phyloP scores from a whole-genome alignment of 2,888 invertebrate species.

The Microplitis deprimator region DNA sequence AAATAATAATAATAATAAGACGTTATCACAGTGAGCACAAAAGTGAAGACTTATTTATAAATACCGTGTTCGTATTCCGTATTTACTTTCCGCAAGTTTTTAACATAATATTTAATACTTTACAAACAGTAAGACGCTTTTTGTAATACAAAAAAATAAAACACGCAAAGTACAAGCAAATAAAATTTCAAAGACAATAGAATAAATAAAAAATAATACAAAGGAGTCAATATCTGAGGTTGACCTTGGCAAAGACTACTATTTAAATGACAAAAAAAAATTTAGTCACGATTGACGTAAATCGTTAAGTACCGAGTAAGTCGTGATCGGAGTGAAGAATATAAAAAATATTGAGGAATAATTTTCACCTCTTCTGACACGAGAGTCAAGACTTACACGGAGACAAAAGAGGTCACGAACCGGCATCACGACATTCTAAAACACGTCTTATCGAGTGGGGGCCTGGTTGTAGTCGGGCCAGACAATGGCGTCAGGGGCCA shows the following conservation, averaged over 20 bases:
- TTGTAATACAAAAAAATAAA: neutral
- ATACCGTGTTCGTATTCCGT: too few species aligned
- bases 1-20: too few species aligned
- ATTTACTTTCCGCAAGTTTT: neutral
- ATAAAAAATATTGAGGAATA: conserved; percentile 14
- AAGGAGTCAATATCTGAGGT: neutral
- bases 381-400: conserved; percentile 17
- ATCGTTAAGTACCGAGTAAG: neutral
- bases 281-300: conserved; percentile 25
- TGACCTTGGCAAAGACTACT: conserved; percentile 34
- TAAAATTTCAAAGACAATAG: neutral
- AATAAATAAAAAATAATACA: neutral
- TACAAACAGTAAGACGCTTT: neutral
- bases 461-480: conserved; percentile 49
- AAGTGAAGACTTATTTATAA: too few species aligned
- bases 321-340: conserved; percentile 13
- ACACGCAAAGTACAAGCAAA: neutral
- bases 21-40: too few species aligned
- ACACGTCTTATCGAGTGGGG: conserved; percentile 38
- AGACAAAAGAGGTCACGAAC: conserved; percentile 55
- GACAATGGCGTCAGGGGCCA: conserved; percentile 66
- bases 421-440: conserved; percentile 45
- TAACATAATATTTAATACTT: neutral
- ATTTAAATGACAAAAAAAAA: conserved; percentile 19
- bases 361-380: conserved; percentile 26